Conservation (phyloP, 2,113 vertebrate genomes). For the Prunella himalayana region DNA sequence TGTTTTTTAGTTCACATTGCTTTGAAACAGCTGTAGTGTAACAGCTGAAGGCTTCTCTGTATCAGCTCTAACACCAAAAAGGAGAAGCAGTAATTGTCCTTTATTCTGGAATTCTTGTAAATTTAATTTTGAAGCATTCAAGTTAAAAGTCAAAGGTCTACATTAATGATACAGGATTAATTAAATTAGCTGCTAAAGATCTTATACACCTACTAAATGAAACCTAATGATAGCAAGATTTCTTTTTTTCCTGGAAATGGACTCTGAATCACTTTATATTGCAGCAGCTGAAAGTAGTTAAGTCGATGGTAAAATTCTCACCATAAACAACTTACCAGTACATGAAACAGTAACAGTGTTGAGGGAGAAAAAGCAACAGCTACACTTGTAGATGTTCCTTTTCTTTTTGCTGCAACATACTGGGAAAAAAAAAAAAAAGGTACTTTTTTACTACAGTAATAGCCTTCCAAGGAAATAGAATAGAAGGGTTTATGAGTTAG, state of each 20-base stretch:
- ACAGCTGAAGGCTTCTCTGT: background rate
- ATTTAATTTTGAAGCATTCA: background rate
- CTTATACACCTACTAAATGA: background rate
- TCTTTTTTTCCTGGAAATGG: background rate
- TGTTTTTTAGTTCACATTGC: background rate
- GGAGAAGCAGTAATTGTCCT: background rate
- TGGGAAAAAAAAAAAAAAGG: constrained; percentile 5
- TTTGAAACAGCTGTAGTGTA: background rate
- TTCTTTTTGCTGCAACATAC: constrained; percentile 79
- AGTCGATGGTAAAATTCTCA: background rate
- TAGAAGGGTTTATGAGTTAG: background rate
- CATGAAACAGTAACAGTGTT: constrained; percentile 76
- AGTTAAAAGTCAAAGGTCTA: background rate
- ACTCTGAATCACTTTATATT: background rate
- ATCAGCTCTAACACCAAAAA: background rate
- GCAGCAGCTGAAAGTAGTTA: background rate
- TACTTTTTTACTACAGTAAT: background rate
- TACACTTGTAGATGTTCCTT: constrained; percentile 80
- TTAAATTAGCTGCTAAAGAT: background rate
- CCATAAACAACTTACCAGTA: constrained; percentile 70
- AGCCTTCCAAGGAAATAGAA: background rate
- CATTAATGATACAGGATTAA: background rate
- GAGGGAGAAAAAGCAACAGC: constrained; percentile 66
- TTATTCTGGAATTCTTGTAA: background rate
- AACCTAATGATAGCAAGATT: background rate